Base-by-base conservation (phyloP, 2,888 invertebrate genomes). In the Pelosia muscerda region DNA sequence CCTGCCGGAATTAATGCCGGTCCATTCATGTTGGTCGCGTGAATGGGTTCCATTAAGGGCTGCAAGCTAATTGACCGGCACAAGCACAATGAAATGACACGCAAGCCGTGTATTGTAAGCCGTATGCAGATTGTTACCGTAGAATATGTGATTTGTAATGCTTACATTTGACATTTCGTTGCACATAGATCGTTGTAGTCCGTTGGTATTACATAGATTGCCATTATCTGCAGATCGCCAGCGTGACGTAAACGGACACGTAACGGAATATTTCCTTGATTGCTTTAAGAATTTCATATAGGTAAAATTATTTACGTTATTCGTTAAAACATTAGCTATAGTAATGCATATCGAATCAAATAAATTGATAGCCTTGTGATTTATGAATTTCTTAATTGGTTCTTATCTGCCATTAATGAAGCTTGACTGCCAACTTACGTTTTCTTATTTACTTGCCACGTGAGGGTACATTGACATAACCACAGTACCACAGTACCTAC, bases 1-100 rank as follows among this genome's bases (percentile, higher is more conserved):
- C 49, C 49, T 49, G n/a, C 8, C n/a, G n/a, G 49, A n/a, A 19
- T 15, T n/a, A 49, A 9, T n/a, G 9, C 49, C 9, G 79, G 75
- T 89, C 86, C 91, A 91, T 91, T 93, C 90, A 90, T 72, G 75
- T 75, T 69, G 75, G 78, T 92, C 84, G 92, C 91, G 88, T 93
- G 91, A 92, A 91, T 90, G 88, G 81, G 74, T 74, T 77, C 88
- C 86, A 91, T 92, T 92, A 91, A 89, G 90, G 92, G 91, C 86
- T 89, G 87, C 86, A 87, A 89, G 84, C 86, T 92, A 91, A 93
- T 92, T 92, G 89, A 86, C 83, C 82, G 87, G 82, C 85, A 83
- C 84, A 73, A 80, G 75, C 82, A 88, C 87, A 88, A 86, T 88
- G 83, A 82, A 81, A 80, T 81, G 84, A 84, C 91, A 91, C 88